phyloP scores from a whole-genome alignment of 2,797 vertebrate genomes.

The Sebastes iracundus region DNA sequence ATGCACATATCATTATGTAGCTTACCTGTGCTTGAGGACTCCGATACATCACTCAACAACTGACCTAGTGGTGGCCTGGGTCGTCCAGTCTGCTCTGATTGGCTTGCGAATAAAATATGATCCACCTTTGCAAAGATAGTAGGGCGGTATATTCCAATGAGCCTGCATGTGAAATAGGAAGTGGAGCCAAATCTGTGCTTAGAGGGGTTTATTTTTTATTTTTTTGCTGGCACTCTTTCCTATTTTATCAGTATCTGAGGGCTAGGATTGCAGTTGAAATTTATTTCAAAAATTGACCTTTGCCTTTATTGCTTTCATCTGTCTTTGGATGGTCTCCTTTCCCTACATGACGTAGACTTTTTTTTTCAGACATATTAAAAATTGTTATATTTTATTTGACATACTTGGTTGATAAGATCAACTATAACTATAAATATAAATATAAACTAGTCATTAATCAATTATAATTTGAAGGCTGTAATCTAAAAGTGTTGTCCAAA shows the following conservation, averaged over 20 bases:
- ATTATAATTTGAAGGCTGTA: neutral
- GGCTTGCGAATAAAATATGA: neutral
- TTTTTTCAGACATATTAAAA: neutral
- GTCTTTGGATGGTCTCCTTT: neutral
- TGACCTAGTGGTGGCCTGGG: neutral
- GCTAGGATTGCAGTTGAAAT: neutral
- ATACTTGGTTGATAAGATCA: neutral
- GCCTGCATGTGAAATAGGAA: neutral
- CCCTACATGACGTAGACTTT: neutral
- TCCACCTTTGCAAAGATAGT: neutral
- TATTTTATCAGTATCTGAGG: neutral
- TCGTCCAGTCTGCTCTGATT: neutral
- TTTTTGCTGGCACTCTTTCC: neutral
- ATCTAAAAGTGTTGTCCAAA: neutral
- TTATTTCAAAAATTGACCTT: neutral
- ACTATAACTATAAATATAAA: neutral
- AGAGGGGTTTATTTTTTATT: neutral
- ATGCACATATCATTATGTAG: neutral
- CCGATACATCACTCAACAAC: neutral
- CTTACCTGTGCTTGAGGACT: neutral
- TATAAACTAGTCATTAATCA: neutral
- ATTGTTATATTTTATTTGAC: neutral
- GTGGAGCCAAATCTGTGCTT: neutral
- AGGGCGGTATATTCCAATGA: neutral
- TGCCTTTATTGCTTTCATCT: slow-evolving; percentile 6